These are phyloP conservation scores for Euschistus heros DNA, from an alignment of 1,140 invertebrate genomes.

Conservation along the genomic window DNA sequence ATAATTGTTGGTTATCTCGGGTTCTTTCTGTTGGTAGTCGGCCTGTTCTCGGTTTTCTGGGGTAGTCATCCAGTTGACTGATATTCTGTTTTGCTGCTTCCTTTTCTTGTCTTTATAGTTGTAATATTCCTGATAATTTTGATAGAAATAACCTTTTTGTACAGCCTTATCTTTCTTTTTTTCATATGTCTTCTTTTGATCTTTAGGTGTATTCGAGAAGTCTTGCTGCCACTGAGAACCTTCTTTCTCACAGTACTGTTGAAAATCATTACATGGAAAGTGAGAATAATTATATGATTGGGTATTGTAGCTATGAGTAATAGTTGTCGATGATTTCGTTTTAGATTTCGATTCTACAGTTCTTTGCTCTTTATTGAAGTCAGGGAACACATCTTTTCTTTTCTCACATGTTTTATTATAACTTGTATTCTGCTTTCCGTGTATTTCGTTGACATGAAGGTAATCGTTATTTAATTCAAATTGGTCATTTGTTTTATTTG, in stretches of 20 bases:
- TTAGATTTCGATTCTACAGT: background rate
- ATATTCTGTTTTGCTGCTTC: constrained; percentile 16
- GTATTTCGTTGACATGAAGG: background rate
- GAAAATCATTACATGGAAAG: constrained; percentile 4
- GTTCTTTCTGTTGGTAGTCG: background rate
- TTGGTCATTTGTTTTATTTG: background rate
- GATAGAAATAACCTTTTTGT: constrained; percentile 11
- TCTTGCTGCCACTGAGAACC: background rate
- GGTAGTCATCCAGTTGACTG: constrained; percentile 54
- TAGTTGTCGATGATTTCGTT: background rate
- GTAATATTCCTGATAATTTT: constrained; percentile 14
- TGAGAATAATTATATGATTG: background rate
- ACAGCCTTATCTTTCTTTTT: constrained; percentile 9
- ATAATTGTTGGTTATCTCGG: background rate
- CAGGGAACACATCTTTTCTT: background rate
- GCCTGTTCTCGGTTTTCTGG: constrained; percentile 34
- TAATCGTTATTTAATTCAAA: constrained; percentile 11
- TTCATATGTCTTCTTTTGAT: constrained; percentile 10
- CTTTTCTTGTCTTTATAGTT: constrained; percentile 23
- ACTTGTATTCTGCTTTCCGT: background rate
- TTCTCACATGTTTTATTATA: constrained; percentile 3
- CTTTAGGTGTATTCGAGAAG: background rate
- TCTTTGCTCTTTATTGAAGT: background rate
- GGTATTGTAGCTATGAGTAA: background rate
- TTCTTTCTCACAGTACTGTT: constrained; percentile 7